These are phyloP conservation scores for Girardinichthys multiradiatus DNA, from an alignment of 2,113 vertebrate genomes.

Conservation along the genomic window DNA sequence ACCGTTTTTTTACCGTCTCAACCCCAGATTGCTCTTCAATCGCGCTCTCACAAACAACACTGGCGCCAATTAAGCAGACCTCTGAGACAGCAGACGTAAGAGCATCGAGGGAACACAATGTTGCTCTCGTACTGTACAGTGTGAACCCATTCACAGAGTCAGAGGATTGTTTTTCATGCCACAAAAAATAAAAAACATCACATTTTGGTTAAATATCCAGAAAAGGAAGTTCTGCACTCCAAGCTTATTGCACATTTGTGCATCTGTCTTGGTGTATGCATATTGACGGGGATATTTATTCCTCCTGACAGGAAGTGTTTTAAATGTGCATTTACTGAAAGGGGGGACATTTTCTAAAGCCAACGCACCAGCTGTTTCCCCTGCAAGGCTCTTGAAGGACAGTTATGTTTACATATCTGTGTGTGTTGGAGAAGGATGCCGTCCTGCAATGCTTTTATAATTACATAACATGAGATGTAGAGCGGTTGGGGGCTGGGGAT, in stretches of 20 bases:
- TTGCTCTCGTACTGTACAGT: slow-evolving; percentile 20
- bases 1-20: background rate
- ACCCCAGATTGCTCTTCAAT: background rate
- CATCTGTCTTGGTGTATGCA: background rate
- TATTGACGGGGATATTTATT: background rate
- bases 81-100: slow-evolving; percentile 14
- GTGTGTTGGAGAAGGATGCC: background rate
- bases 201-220: slow-evolving; percentile 20
- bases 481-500: slow-evolving; percentile 28
- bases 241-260: background rate
- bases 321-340: background rate
- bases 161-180: slow-evolving; percentile 20
- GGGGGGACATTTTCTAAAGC: background rate
- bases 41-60: slow-evolving; percentile 15
- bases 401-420: background rate
- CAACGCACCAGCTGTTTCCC: slow-evolving; percentile 27
- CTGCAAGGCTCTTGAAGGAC: slow-evolving; percentile 26
- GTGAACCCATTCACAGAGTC: slow-evolving; percentile 44
- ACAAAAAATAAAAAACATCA: slow-evolving; percentile 23
- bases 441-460: slow-evolving; percentile 37
- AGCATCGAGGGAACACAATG: slow-evolving; percentile 26
- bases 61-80: slow-evolving; percentile 18
- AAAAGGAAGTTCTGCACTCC: slow-evolving; percentile 32
- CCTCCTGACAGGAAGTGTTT: background rate
- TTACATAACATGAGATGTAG: slow-evolving; percentile 62